Conservation (phyloP, 2,797 vertebrate genomes). For the Halcyon leucocephala region DNA sequence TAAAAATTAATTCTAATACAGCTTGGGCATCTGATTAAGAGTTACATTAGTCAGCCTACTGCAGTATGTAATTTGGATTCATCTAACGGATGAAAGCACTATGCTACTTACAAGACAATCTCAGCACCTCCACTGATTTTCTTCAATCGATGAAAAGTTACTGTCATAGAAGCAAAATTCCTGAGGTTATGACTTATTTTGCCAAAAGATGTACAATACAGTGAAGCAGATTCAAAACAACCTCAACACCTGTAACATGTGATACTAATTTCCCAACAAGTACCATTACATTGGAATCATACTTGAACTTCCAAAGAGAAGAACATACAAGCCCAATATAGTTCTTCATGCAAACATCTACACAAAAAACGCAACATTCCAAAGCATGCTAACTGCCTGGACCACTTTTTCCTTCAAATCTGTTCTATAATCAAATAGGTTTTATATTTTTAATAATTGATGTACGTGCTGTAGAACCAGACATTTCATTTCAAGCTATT, state of each 20-base stretch:
- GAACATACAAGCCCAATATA: accelerated
- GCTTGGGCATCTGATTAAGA: not conserved
- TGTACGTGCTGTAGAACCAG: not conserved
- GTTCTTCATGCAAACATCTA: not conserved
- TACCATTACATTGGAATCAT: not conserved
- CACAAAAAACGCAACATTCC: not conserved
- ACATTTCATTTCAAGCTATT: not conserved
- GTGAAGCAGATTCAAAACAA: not conserved
- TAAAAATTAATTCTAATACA: not conserved
- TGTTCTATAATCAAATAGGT: not conserved
- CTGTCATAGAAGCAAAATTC: not conserved
- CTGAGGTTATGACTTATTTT: not conserved
- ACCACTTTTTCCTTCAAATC: not conserved
- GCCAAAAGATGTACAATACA: not conserved
- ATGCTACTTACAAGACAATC: not conserved
- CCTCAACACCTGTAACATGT: not conserved
- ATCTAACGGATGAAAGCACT: not conserved
- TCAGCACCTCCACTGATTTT: not conserved
- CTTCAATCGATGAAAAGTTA: not conserved
- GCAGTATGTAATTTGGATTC: not conserved
- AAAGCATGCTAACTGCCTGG: not conserved
- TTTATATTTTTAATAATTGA: not conserved
- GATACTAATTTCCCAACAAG: not conserved
- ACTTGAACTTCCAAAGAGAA: not conserved
- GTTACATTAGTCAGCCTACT: not conserved